Evolutionary conservation across 1,140 invertebrate genomes (phyloP), one percentile per base, ranked within the genome.

Genomic region (Bicyclus anynana): DNA sequence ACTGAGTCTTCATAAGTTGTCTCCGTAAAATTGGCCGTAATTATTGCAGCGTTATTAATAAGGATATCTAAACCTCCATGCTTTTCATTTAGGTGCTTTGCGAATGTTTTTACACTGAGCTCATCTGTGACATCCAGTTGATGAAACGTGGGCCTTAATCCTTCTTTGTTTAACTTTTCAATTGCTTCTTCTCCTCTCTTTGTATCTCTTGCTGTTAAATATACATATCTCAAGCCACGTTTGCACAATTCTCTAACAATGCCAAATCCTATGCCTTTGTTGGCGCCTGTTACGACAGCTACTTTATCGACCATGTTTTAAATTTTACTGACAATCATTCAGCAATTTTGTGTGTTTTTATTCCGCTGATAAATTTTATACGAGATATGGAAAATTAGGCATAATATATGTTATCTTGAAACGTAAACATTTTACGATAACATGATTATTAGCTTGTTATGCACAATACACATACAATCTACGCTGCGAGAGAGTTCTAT

Each of bases 11-110:
- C 88, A 14, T 76, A 72, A 62, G n/a, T n/a, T n/a, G 93, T 91
- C 4, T 91, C 90, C 1, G 61, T 44, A 26, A 91, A 89, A 53
- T n/a, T n/a, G n/a, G n/a, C n/a, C n/a, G 91, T 92, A 50, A 95
- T 94, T 0, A 72, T n/a, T 12, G 91, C 95, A 53, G 95, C 95
- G 90, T 97, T 97, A 73, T 96, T 96, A 1, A 97, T 90, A 1
- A 97, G 77, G 16, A 96, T 76, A 89, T 97, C 95, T 5, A 97
- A 68, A 5, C 94, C 93, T 20, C 91, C 92, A 84, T 96, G 90
- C 23, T 88, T 91, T 42, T 90, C 62, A 69, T 91, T 83, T 0
- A 97, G 66, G 66, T 90, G 90, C 53, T 91, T 77, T 0, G 83
- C 73, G 21, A 94, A 90, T n/a, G 58, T 71, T 12, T 88, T 74